Evolutionary conservation across 2,113 vertebrate genomes (phyloP).

Genomic region (Felis catus): F.catus_Fca126_mat1.0 CM031418.1:114655001-114655500

Average conservation of each 20-base stretch:
- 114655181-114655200: slow-evolving; percentile 15
- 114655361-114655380: background rate
- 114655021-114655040: background rate
- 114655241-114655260: slow-evolving; percentile 1
- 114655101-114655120: background rate
- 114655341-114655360: background rate
- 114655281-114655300: background rate
- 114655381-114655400: background rate
- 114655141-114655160: background rate
- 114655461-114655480: background rate
- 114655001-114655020: background rate
- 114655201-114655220: background rate
- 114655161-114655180: background rate
- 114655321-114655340: background rate
- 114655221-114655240: slow-evolving; percentile 18
- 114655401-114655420: background rate
- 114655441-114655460: background rate
- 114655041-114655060: background rate
- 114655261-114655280: background rate
- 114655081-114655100: background rate
- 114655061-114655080: background rate
- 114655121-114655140: background rate
- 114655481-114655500: background rate
- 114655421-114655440: background rate
- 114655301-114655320: background rate